Conservation (phyloP, 2,113 vertebrate species). For the Gymnogyps californianus region DNA sequence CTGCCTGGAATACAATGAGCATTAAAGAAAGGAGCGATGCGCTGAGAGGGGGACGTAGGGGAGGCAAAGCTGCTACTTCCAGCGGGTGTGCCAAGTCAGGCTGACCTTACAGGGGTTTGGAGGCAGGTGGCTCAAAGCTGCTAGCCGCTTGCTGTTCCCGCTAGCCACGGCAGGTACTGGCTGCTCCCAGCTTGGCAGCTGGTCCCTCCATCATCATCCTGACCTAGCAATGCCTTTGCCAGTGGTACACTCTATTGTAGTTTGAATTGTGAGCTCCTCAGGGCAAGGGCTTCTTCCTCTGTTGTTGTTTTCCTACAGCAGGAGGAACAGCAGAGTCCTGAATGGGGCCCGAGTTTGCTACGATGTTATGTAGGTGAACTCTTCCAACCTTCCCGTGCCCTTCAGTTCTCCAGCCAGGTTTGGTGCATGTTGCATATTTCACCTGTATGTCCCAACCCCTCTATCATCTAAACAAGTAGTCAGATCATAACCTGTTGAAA, state of each 20-base stretch:
- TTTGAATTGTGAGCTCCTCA: neutral
- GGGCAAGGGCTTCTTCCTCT: neutral
- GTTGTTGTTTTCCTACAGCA: rapidly evolving
- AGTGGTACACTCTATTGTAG: rapidly evolving
- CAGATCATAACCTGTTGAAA: neutral
- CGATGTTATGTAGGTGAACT: neutral
- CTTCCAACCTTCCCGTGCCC: neutral
- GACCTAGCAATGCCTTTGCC: neutral
- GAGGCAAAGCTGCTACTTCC: neutral
- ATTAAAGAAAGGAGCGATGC: rapidly evolving
- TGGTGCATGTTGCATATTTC: rapidly evolving
- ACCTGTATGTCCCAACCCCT: neutral
- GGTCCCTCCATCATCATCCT: neutral
- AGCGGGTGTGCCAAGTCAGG: neutral
- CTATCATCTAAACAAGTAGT: neutral
- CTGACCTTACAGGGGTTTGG: neutral
- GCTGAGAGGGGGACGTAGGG: neutral
- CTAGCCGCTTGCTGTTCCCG: neutral
- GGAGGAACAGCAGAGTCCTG: neutral
- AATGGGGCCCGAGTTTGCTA: rapidly evolving
- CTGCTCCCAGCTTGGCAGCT: neutral
- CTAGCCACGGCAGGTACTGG: neutral
- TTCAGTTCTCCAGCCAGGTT: neutral
- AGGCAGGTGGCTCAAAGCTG: neutral
- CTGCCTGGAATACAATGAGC: neutral